Base-by-base conservation (phyloP, 2,113 vertebrate genomes). In the Laticauda laticaudata region DNA sequence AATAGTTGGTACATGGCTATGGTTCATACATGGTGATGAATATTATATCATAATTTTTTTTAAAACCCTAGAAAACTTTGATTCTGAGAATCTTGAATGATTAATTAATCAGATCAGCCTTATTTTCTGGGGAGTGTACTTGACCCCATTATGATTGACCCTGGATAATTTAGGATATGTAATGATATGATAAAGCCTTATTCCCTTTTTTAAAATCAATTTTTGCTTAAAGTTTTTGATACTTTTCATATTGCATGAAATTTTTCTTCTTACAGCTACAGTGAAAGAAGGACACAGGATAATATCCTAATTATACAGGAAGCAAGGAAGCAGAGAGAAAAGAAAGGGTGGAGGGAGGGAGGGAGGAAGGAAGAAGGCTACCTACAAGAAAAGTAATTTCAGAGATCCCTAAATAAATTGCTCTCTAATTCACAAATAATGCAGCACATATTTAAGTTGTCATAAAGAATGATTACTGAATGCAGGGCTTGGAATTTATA, bases 341-440 rank as follows among this genome's bases (percentile, higher is more conserved):
- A 90, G 57, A 0, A 0, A 69, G 29, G 64, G 29, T 26, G 20
- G n/a, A 88, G n/a, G 39, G 43, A 94, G n/a, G 39, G 43, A 94
- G 21, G n/a, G 7, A 88, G 90, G 53, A 0, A 0, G 2, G 96
- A 91, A 48, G 43, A 6, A 92, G 87, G 87, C 4, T 86, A 86
- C 3, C 29, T 20, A 91, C 92, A 93, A 95, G 57, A 91, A 87
- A 95, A 94, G 92, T 94, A 92, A 39, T 95, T 96, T 92, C 88
- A 34, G 87, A 94, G 95, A 94, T 92, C 91, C 87, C 81, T 93
- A 93, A 96, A 95, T 94, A 92, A 97, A 95, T 93, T 92, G 92
- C 89, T 95, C 59, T 90, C 93, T 96, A 93, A 95, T 95, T 96
- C 96, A 87, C 93, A 95, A 95, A 95, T 91, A 95, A 91, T 90